Evolutionary conservation across 2,888 invertebrate genomes (phyloP).

Genomic region (Sinhomidia bicolor): DNA sequence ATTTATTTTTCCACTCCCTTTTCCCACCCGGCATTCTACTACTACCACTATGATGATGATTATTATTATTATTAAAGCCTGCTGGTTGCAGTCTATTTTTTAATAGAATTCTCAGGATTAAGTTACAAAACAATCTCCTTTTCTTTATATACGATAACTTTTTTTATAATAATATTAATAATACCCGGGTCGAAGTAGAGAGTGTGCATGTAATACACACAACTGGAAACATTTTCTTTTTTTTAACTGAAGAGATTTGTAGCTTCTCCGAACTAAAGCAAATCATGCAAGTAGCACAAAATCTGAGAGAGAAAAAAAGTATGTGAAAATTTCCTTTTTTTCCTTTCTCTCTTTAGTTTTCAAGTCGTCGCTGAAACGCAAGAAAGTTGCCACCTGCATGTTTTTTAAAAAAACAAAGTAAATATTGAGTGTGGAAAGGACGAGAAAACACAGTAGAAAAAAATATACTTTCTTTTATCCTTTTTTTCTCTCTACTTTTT

Average conservation of each 20-base stretch:
- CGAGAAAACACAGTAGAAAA: not conserved
- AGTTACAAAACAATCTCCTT: not conserved
- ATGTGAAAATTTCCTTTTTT: not conserved
- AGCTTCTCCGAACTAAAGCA: not conserved
- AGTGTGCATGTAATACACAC: not conserved
- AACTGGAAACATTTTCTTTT: too few species aligned
- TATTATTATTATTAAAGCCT: too few species aligned
- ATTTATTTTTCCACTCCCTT: too few species aligned
- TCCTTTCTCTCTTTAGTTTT: not conserved
- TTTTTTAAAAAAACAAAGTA: not conserved
- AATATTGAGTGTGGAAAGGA: too few species aligned
- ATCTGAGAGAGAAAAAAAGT: not conserved
- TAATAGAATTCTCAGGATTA: not conserved
- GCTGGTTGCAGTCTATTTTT: not conserved
- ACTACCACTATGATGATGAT: too few species aligned
- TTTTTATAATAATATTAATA: too few species aligned
- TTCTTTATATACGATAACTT: not conserved
- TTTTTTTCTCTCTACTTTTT: too few species aligned
- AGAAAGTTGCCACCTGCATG: not conserved
- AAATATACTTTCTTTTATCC: not conserved
- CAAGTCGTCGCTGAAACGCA: too few species aligned
- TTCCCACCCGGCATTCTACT: too few species aligned
- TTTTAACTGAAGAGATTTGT: too few species aligned
- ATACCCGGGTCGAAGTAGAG: not conserved
- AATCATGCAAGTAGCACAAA: not conserved